A percentile compares a stretch with the other conserved stretches of the same genome.
These are phyloP conservation scores for Sparus aurata DNA, from an alignment of 2,797 vertebrate genomes.

Conservation along the genomic window DNA sequence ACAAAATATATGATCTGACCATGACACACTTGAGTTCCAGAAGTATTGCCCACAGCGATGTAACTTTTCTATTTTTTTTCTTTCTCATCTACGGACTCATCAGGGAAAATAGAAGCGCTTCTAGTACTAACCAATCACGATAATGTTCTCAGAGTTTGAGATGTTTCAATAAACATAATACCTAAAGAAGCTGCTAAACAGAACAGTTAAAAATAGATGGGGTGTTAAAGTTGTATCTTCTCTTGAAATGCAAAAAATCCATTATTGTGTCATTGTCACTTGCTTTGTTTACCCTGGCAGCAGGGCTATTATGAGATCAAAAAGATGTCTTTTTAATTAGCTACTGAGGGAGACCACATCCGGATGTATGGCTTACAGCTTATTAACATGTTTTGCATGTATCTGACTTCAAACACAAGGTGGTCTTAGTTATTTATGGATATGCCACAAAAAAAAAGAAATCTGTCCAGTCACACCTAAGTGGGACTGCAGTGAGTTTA, in stretches of 20 bases:
- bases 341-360: conserved; percentile 76
- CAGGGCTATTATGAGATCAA: conserved; percentile 81
- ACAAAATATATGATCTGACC: too few relatives aligned
- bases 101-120: neutral
- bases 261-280: conserved; percentile 79
- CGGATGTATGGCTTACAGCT: conserved; percentile 69
- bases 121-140: neutral
- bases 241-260: conserved; percentile 73
- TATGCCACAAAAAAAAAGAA: conserved; percentile 50
- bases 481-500: conserved; percentile 46
- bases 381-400: conserved; percentile 73
- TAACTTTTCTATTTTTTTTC: neutral
- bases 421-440: conserved; percentile 76
- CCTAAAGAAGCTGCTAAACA: conserved; percentile 34
- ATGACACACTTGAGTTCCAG: neutral
- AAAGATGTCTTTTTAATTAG: conserved; percentile 82
- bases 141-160: neutral
- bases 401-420: conserved; percentile 72
- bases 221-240: conserved; percentile 54
- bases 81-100: neutral
- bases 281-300: conserved; percentile 78
- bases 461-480: conserved; percentile 55
- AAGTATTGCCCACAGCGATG: too few relatives aligned
- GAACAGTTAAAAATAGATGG: conserved; percentile 64
- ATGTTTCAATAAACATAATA: conserved; percentile 29